phyloP scores from a whole-genome alignment of 2,113 vertebrate genomes.

The Thunnus thynnus region DNA sequence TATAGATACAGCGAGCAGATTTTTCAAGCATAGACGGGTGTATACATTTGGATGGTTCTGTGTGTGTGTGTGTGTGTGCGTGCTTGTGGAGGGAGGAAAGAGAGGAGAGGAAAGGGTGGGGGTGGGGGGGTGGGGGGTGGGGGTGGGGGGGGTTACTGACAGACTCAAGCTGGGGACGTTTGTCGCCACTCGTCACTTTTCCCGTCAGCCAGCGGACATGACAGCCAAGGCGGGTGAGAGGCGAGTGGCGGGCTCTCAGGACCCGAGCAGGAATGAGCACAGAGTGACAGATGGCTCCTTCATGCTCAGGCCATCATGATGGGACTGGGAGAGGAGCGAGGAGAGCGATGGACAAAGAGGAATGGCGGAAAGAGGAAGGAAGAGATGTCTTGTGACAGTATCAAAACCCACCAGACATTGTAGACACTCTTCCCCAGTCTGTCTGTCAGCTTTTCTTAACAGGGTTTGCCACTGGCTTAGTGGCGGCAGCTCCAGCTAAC shows the following conservation, averaged over 20 bases:
- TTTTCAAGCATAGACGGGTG: conserved; percentile 50
- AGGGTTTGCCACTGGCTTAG: conserved; percentile 56
- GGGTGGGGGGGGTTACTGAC: conserved; percentile 60
- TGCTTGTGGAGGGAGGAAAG: neutral
- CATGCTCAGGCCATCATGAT: conserved; percentile 80
- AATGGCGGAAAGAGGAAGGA: conserved; percentile 61
- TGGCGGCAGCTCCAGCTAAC: conserved; percentile 37
- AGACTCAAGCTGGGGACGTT: conserved; percentile 83
- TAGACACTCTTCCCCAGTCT: conserved; percentile 54
- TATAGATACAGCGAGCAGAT: conserved; percentile 56
- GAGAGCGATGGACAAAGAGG: conserved; percentile 61
- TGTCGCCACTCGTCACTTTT: conserved; percentile 85
- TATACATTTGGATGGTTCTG: conserved; percentile 36
- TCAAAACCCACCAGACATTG: conserved; percentile 78
- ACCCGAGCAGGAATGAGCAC: conserved; percentile 67
- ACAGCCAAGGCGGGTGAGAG: conserved; percentile 85
- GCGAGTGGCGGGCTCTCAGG: conserved; percentile 83
- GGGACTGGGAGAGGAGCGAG: conserved; percentile 60
- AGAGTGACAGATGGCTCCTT: conserved; percentile 80
- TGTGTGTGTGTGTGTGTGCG: neutral
- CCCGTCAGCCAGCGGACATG: conserved; percentile 86
- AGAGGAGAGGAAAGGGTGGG: neutral
- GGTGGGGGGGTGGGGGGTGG: too few species aligned
- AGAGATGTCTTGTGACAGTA: conserved; percentile 78
- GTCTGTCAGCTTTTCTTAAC: conserved; percentile 68